phyloP scores from a whole-genome alignment of 2,888 invertebrate genomes.

The Leistus spinibarbis region DNA sequence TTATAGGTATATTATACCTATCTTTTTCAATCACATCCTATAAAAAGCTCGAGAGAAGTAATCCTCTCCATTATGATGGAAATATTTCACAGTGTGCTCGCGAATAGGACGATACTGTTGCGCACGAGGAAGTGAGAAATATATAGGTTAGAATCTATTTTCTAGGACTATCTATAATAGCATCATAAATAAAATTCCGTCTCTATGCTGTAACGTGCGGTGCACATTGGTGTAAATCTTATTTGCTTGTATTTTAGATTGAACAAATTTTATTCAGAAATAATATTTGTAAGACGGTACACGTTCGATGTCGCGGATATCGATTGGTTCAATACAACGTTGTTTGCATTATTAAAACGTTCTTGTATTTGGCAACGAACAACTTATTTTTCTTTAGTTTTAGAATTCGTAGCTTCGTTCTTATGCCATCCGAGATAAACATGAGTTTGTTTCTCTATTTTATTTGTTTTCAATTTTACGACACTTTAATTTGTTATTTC shows the following conservation, averaged over 20 bases:
- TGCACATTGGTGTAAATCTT: background rate
- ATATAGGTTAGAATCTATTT: too few species aligned
- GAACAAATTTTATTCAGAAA: background rate
- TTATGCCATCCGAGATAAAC: conserved; percentile 8
- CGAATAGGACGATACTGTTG: too few species aligned
- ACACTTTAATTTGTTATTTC: background rate
- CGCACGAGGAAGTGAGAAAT: too few species aligned
- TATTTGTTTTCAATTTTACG: conserved; percentile 6
- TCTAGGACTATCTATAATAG: too few species aligned
- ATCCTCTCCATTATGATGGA: too few species aligned
- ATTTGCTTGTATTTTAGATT: background rate
- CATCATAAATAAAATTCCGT: too few species aligned
- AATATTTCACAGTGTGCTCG: too few species aligned
- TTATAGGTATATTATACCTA: too few species aligned
- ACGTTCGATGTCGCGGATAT: background rate
- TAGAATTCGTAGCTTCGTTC: conserved; percentile 14
- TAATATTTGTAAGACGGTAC: conserved; percentile 23
- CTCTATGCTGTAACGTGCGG: too few species aligned
- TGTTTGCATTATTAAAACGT: conserved; percentile 32
- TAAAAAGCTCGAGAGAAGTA: too few species aligned
- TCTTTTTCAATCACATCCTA: too few species aligned
- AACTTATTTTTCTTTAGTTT: conserved; percentile 19
- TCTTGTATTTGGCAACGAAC: conserved; percentile 20
- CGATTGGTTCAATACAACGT: background rate
- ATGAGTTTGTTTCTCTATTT: conserved; percentile 12